phyloP scores from a whole-genome alignment of 2,113 vertebrate species.

The Psephotus haematonotus region DNA sequence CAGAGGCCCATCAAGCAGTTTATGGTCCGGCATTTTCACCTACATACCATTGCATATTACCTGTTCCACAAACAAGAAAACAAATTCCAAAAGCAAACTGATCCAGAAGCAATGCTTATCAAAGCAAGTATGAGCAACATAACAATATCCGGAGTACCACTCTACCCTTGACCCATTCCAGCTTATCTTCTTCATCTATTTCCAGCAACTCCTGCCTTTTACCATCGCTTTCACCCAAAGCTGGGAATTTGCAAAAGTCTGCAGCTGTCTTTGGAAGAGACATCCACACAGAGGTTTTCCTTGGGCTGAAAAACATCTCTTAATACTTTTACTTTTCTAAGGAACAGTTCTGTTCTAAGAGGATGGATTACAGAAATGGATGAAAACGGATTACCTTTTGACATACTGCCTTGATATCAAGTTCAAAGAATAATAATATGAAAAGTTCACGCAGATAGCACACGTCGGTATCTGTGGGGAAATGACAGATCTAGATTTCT shows the following conservation, averaged over 20 bases:
- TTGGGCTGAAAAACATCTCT: neutral
- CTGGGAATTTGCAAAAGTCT: neutral
- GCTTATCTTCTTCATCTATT: neutral
- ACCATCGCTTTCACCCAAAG: neutral
- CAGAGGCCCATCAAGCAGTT: neutral
- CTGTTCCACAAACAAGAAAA: neutral
- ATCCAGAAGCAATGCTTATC: neutral
- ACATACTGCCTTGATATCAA: neutral
- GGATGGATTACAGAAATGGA: neutral
- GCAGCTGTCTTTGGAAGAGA: neutral
- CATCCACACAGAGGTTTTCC: neutral
- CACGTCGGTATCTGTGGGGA: neutral
- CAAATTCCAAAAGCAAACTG: neutral
- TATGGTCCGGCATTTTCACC: neutral
- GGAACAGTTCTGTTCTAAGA: neutral
- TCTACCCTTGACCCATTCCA: neutral
- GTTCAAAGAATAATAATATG: neutral
- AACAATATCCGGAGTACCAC: neutral
- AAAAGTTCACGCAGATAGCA: neutral
- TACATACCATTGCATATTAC: neutral
- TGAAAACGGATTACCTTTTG: neutral
- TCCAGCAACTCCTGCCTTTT: neutral
- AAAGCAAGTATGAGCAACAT: neutral
- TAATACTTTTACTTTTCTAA: neutral
- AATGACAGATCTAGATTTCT: neutral